Percentiles rank a stretch among this genome's conserved stretches.
Evolutionary conservation across 2,113 vertebrate genomes (phyloP).

Genomic region (Labrus mixtus): DNA sequence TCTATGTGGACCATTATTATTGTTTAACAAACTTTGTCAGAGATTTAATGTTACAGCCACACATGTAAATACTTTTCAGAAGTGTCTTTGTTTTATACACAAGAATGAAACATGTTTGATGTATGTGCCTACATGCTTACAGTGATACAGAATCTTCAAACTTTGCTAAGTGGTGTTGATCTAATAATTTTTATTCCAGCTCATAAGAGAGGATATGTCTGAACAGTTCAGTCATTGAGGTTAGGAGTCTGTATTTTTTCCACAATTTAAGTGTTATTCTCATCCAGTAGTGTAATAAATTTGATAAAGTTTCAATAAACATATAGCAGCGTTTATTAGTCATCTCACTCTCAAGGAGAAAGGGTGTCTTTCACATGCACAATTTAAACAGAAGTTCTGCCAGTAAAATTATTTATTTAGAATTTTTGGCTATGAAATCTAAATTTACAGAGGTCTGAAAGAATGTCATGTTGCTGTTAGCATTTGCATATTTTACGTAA

Average conservation of each 20-base stretch:
- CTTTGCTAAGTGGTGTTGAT: background rate
- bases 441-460: conserved; percentile 49
- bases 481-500: too few species aligned
- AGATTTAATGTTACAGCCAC: conserved; percentile 46
- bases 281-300: conserved; percentile 43
- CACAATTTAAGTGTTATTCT: conserved; percentile 24
- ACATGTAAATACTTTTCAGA: conserved; percentile 71
- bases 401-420: conserved; percentile 70
- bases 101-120: conserved; percentile 25
- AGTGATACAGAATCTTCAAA: conserved; percentile 17
- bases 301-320: conserved; percentile 38
- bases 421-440: conserved; percentile 67
- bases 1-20: conserved; percentile 38
- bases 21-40: conserved; percentile 22
- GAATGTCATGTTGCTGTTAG: conserved; percentile 35
- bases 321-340: conserved; percentile 47
- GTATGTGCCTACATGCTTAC: conserved; percentile 51
- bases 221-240: background rate
- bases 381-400: conserved; percentile 31
- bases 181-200: conserved; percentile 21
- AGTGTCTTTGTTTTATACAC: conserved; percentile 38
- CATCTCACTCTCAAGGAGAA: background rate
- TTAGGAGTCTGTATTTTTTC: conserved; percentile 33
- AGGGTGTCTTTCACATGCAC: background rate
- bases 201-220: conserved; percentile 31